Conservation (phyloP, 2,797 vertebrate species). For the Phataginus tetradactyla region DNA sequence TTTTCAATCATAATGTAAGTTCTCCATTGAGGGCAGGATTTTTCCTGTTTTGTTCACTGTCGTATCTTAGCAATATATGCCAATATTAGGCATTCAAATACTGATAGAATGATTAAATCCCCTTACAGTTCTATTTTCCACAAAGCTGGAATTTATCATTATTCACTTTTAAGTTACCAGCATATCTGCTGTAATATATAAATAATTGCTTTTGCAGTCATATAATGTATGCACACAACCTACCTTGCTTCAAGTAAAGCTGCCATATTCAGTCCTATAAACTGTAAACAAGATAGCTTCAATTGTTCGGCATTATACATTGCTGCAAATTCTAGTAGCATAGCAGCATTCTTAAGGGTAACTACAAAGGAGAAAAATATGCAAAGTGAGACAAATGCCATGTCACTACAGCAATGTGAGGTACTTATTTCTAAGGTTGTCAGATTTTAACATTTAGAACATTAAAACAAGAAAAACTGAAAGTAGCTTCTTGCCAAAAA, state of each 20-base stretch:
- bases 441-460: neutral
- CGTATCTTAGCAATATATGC: neutral
- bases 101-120: neutral
- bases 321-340: conserved; percentile 95
- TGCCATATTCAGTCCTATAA: conserved; percentile 96
- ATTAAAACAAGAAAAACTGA: conserved; percentile 16
- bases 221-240: conserved; percentile 63
- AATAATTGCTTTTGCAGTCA: neutral
- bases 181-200: neutral
- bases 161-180: conserved; percentile 44
- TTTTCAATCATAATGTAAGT: neutral
- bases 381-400: conserved; percentile 49
- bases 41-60: neutral
- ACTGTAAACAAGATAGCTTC: conserved; percentile 96
- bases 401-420: neutral
- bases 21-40: neutral
- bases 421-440: conserved; percentile 19
- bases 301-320: conserved; percentile 96
- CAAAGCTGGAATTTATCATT: neutral
- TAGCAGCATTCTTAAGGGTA: conserved; percentile 95
- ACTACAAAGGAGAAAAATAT: conserved; percentile 86
- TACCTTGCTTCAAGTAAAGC: conserved; percentile 96
- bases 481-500: conserved; percentile 13
- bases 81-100: neutral
- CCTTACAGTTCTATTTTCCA: neutral